Evolutionary conservation across 2,113 vertebrate genomes (phyloP), one percentile per base, ranked within the genome.

Genomic region (Solea solea): DNA sequence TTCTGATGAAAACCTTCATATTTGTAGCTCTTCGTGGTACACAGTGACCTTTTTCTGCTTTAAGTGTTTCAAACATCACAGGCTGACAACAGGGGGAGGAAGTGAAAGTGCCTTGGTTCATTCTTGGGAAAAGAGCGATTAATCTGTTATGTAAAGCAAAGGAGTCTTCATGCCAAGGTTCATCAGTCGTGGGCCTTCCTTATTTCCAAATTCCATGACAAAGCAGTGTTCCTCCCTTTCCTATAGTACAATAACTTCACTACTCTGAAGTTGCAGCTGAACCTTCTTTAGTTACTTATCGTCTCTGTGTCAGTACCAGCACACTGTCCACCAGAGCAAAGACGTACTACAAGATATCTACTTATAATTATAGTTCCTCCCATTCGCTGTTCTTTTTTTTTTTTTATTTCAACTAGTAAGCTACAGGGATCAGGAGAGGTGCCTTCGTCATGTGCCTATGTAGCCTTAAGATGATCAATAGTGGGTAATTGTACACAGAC

Each of bases 251-350:
- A 14, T 39, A n/a, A 62, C 40, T 65, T 34, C 34, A 34, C 34
- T 34, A 45, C 44, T 45, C 3, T 45, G 42, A 45, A 13, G 8
- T 45, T 13, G 12, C 4, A 5, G 9, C 12, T 13, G 14, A 46
- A 46, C 9, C 44, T 10, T 48, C 1, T 6, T 34, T 34, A 34
- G 34, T 34, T 62, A 28, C 21, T 75, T 44, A 14, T 49, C 64
- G 34, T 71, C 81, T 55, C 45, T 76, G 53, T 86, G 73, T 78
- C 60, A 77, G 64, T 72, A 65, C 39, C 44, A 52, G 49, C 50
- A 41, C 8, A 15, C 25, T 64, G 16, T 49, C 64, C 45, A 64
- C 51, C 27, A 84, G 72, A 78, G 84, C 84, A 87, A 85, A 86
- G 84, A 79, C 48, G 15, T 54, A 40, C 42, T 28, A 12, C 45